These are phyloP conservation scores for Scaptomyza caliginosa DNA, from an alignment of 2,888 invertebrate species.

Conservation along the genomic window DNA sequence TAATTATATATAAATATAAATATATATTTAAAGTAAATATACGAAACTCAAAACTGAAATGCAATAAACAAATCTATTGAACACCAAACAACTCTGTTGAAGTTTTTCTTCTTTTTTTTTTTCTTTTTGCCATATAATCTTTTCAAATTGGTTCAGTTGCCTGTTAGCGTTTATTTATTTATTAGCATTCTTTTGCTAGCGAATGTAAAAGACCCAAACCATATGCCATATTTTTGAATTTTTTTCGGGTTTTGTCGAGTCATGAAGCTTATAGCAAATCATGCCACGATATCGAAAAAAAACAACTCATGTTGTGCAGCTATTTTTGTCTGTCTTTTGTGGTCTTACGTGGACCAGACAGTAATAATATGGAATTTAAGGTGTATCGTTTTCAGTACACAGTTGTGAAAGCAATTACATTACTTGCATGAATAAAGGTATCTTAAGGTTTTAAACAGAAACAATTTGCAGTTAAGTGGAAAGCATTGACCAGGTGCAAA, in stretches of 20 bases:
- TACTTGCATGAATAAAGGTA: conserved; percentile 17
- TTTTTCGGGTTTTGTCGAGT: conserved; percentile 20
- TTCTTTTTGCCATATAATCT: background rate
- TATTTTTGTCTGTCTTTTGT: background rate
- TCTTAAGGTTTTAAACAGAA: conserved; percentile 19
- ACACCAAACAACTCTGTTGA: conserved; percentile 49
- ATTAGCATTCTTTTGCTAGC: background rate
- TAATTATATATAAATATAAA: conserved; percentile 74
- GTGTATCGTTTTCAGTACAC: conserved; percentile 39
- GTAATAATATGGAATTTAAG: conserved; percentile 5
- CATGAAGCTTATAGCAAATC: conserved; percentile 32
- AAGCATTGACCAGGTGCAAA: conserved; percentile 47
- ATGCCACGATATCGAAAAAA: conserved; percentile 8
- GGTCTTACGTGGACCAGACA: background rate
- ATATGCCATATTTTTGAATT: conserved; percentile 10
- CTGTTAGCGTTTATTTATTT: conserved; percentile 1
- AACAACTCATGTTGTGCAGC: conserved; percentile 6
- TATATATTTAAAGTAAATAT: too few species aligned
- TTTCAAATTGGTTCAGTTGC: background rate
- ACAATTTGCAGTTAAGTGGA: conserved; percentile 9
- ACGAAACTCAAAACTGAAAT: conserved; percentile 70
- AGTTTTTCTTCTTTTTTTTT: background rate
- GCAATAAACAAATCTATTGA: conserved; percentile 78
- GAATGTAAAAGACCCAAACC: background rate
- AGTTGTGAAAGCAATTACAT: conserved; percentile 59